Evolutionary conservation across 2,888 invertebrate genomes (phyloP).

Genomic region (Scrobipalpa atriplicella): DNA sequence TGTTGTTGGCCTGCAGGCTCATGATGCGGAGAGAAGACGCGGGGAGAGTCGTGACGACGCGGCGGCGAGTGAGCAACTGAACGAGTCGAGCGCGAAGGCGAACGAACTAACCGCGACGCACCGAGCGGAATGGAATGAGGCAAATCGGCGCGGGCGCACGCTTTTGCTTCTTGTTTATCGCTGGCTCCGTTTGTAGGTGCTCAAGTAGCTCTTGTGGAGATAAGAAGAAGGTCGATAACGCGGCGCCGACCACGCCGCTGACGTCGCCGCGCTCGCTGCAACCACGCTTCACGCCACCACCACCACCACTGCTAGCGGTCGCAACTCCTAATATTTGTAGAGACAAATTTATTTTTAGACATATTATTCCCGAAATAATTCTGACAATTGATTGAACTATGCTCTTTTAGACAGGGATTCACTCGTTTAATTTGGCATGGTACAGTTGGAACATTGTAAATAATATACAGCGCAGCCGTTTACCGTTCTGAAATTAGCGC

Average conservation of each 20-base stretch:
- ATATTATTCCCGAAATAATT: constrained; percentile 65
- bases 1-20: constrained; percentile 79
- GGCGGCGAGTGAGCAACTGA: constrained; percentile 75
- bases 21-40: constrained; percentile 71
- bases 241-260: constrained; percentile 43
- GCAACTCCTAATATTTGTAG: constrained; percentile 59
- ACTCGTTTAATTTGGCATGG: constrained; percentile 37
- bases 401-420: constrained; percentile 49
- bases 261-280: constrained; percentile 43
- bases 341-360: constrained; percentile 73
- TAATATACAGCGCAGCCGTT: not conserved
- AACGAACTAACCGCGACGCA: constrained; percentile 70
- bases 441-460: constrained; percentile 18
- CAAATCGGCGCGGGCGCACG: constrained; percentile 78
- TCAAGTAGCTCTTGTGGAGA: constrained; percentile 68
- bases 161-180: constrained; percentile 80
- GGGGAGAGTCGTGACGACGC: constrained; percentile 68
- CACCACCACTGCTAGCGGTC: constrained; percentile 40
- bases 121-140: constrained; percentile 73
- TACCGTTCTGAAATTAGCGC: not conserved
- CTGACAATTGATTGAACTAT: constrained; percentile 64
- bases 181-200: constrained; percentile 48
- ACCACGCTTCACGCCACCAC: constrained; percentile 41
- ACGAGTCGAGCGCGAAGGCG: constrained; percentile 53
- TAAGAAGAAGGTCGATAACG: constrained; percentile 74